Percentiles rank a stretch among this genome's conserved stretches.
Conservation (phyloP, 2,113 vertebrate species). For the Gasterosteus aculeatus region DNA sequence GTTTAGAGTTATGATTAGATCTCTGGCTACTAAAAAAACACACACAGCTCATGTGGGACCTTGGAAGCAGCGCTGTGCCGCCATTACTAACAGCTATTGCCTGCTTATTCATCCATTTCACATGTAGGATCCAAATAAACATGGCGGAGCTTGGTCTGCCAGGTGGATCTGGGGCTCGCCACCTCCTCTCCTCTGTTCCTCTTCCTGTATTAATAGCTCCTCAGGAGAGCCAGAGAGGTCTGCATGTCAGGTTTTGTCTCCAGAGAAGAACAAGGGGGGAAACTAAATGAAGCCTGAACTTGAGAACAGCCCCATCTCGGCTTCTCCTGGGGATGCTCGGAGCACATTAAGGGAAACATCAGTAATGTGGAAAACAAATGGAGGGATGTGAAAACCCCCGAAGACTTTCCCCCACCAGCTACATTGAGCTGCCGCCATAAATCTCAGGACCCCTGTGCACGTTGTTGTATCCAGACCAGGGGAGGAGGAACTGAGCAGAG, state of each 20-base stretch:
- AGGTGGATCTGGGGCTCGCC: conserved; percentile 65
- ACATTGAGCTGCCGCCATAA: conserved; percentile 77
- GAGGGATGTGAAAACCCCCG: conserved; percentile 77
- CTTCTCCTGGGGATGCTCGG: conserved; percentile 77
- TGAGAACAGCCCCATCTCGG: conserved; percentile 79
- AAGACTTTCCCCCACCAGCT: conserved; percentile 74
- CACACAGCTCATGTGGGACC: conserved; percentile 53
- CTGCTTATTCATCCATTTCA: conserved; percentile 66
- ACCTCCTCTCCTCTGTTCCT: conserved; percentile 62
- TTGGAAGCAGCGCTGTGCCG: conserved; percentile 41
- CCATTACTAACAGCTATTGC: conserved; percentile 52
- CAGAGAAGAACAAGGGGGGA: conserved; percentile 72
- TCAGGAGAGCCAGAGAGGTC: conserved; percentile 77
- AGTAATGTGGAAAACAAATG: conserved; percentile 85
- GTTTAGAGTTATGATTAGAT: conserved; percentile 42
- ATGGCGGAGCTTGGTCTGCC: conserved; percentile 63
- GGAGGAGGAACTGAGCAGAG: conserved; percentile 49
- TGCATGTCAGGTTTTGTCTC: conserved; percentile 80
- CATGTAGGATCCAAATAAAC: conserved; percentile 72
- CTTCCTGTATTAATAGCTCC: conserved; percentile 81
- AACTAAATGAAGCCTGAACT: conserved; percentile 83
- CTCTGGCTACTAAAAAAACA: conserved; percentile 24
- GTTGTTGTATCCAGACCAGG: conserved; percentile 42
- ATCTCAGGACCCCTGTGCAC: conserved; percentile 78
- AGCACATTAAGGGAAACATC: conserved; percentile 83